Conservation (phyloP, 1,140 invertebrate genomes). For the Eueides isabella region DNA sequence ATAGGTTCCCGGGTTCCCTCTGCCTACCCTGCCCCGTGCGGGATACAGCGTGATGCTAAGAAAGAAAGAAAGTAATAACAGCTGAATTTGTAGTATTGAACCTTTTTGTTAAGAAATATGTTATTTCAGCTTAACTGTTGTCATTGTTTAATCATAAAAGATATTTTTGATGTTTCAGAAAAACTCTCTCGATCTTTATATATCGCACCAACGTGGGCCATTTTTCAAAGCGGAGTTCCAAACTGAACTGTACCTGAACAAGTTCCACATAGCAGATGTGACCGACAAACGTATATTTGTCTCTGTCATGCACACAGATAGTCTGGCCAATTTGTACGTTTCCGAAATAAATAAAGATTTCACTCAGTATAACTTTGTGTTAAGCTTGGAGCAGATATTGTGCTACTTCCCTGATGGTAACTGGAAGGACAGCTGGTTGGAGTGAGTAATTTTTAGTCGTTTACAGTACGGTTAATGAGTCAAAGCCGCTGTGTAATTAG, state of each 20-base stretch:
- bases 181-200: conserved; percentile 87
- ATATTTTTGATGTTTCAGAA: conserved; percentile 66
- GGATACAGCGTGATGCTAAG: too few relatives aligned
- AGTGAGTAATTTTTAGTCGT: conserved; percentile 83
- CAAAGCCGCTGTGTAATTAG: too few relatives aligned
- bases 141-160: background rate
- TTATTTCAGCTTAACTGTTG: background rate
- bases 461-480: conserved; percentile 9
- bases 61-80: too few relatives aligned
- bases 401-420: conserved; percentile 92
- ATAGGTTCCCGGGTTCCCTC: too few relatives aligned
- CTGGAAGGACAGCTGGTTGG: conserved; percentile 91
- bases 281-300: conserved; percentile 91
- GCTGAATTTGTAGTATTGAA: too few relatives aligned
- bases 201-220: conserved; percentile 88
- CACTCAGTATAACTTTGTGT: conserved; percentile 85
- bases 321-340: conserved; percentile 90
- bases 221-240: conserved; percentile 90
- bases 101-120: background rate
- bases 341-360: conserved; percentile 85
- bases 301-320: conserved; percentile 90
- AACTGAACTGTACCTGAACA: conserved; percentile 84
- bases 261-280: conserved; percentile 93
- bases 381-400: conserved; percentile 92
- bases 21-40: too few relatives aligned